These are phyloP conservation scores for Norana najaformis DNA, from an alignment of 2,888 invertebrate genomes.

Conservation along the genomic window DNA sequence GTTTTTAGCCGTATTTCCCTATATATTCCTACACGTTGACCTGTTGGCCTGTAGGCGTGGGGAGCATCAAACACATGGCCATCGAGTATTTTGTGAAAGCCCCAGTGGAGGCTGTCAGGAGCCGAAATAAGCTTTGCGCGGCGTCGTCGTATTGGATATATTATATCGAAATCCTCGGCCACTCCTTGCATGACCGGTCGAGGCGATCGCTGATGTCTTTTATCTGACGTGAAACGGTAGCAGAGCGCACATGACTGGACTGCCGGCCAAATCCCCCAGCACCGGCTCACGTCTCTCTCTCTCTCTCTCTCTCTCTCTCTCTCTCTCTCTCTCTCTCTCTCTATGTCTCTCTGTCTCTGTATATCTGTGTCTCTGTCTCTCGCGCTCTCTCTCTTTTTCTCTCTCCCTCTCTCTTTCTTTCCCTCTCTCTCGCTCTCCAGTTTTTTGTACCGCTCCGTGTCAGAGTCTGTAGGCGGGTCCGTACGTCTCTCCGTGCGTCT, in stretches of 20 bases:
- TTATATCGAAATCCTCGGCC: not conserved
- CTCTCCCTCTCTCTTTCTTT: too few relatives aligned
- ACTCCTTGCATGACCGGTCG: conserved; percentile 13
- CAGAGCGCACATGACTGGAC: not conserved
- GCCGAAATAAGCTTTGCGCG: not conserved
- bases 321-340: not conserved
- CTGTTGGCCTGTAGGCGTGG: not conserved
- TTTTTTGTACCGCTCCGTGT: too few relatives aligned
- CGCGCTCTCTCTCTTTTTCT: too few relatives aligned
- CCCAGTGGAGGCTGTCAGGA: not conserved
- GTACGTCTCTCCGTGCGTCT: not conserved
- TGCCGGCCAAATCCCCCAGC: not conserved
- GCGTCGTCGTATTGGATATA: not conserved
- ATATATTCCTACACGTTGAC: too few relatives aligned
- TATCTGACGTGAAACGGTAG: conserved; percentile 13
- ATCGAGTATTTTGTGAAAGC: not conserved
- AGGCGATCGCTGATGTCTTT: not conserved
- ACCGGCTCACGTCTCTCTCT: not conserved
- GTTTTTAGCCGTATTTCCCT: too few relatives aligned
- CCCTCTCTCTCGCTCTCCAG: too few relatives aligned
- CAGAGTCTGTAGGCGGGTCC: too few relatives aligned
- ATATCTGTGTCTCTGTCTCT: too few relatives aligned
- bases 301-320: not conserved
- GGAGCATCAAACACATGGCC: not conserved
- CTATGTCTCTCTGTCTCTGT: not conserved